Evolutionary conservation across 1,140 invertebrate species (phyloP).

Genomic region (Bombus affinis): DNA sequence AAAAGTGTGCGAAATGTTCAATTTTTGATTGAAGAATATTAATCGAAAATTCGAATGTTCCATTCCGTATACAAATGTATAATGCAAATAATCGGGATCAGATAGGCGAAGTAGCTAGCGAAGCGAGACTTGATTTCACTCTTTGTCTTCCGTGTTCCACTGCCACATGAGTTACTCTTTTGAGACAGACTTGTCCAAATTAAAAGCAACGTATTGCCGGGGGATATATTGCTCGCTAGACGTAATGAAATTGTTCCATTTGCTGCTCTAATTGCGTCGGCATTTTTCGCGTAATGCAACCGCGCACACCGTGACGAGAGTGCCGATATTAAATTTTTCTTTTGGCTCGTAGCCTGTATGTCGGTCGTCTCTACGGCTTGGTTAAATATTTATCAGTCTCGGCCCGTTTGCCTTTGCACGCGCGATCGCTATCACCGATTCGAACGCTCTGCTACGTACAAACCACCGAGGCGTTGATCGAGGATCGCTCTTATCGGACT

Average conservation of each 20-base stretch:
- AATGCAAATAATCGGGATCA: background rate
- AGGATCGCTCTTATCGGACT: background rate
- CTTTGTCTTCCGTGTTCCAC: conserved; percentile 22
- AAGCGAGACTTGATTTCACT: conserved; percentile 4
- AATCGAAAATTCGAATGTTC: too few relatives aligned
- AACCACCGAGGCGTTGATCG: background rate
- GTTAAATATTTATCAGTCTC: conserved; percentile 23
- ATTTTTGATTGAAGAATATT: too few relatives aligned
- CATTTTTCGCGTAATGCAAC: conserved; percentile 30
- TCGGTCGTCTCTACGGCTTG: too few relatives aligned
- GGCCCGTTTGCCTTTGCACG: background rate
- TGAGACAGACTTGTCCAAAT: conserved; percentile 26
- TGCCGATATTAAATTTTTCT: conserved; percentile 31
- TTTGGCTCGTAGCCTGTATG: background rate
- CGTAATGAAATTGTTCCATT: conserved; percentile 44
- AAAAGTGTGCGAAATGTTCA: too few relatives aligned
- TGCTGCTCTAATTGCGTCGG: conserved; percentile 18
- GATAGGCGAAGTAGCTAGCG: background rate
- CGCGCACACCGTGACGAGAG: background rate
- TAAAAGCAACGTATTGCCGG: conserved; percentile 1
- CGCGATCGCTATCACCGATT: background rate
- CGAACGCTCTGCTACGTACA: background rate
- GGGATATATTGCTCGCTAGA: conserved; percentile 11
- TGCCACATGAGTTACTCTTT: conserved; percentile 27
- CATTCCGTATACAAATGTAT: background rate